Base-by-base conservation (phyloP, 92 coral and sea anemone species). In the Umimayanthus chanpuru region DNA sequence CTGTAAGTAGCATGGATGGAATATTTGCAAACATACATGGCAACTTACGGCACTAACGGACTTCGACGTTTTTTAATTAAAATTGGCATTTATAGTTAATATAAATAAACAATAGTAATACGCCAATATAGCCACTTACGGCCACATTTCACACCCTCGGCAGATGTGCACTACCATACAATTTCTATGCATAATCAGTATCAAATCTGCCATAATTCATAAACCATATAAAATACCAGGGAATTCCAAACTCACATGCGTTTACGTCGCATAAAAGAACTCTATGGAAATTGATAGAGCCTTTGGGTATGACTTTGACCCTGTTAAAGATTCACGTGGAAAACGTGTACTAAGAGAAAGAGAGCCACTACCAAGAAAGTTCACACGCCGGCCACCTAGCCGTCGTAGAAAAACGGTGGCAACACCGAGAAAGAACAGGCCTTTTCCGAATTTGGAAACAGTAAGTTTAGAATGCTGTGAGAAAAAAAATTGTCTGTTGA, bases 401-500 rank as follows among this genome's bases (percentile, higher is more conserved):
- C 64, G 89, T 53, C 26, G 89, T 15, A 75, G 83, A 77, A 86
- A 64, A 32, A 73, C 71, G 2, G 32, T 23, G 6, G 81, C 88
- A 73, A 73, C 67, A 12, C 61, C 88, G 36, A 86, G 89, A 67
- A 88, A 88, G 53, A 88, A 88, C 90, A 88, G 85, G 39, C 90
- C 90, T 21, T 38, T 78, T 67, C 39, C 29, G 6, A 70, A 80
- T 55, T 4, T 79, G 14, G 72, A 79, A 28, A 47, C 49, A 39
- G 30, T 88, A 47, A 88, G 55, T 21, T 72, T 88, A 21, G 77
- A 88, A 72, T 88, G 90, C 70, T 88, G 90, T 71, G 82, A 83
- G 9, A 84, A 79, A 68, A 88, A 70, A 29, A 88, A 68, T 26
- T 88, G 90, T 25, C 79, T 88, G 21, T 9, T 79, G 28, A 88